phyloP scores from a whole-genome alignment of 1,140 invertebrate species.

The Apis cerana region DNA sequence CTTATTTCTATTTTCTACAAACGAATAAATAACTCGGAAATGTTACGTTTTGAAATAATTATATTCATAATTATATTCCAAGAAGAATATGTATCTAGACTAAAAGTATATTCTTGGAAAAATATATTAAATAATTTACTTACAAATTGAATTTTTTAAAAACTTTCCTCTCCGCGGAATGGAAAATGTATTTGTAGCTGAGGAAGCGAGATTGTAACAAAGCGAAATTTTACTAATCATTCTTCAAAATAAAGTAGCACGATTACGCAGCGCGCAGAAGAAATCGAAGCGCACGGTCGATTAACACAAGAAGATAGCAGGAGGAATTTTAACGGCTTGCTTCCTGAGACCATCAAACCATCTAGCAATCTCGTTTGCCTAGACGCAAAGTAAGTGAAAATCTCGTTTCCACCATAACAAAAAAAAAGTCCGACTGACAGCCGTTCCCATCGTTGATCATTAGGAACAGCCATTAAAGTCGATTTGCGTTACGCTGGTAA shows the following conservation, averaged over 20 bases:
- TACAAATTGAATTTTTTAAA: too few species aligned
- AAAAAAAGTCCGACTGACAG: constrained; percentile 45
- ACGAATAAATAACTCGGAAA: too few species aligned
- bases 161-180: too few species aligned
- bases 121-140: too few species aligned
- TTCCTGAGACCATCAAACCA: constrained; percentile 20
- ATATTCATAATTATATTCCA: too few species aligned
- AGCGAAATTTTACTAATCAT: background rate
- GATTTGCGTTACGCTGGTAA: constrained; percentile 59
- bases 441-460: constrained; percentile 58
- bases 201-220: background rate
- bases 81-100: too few species aligned
- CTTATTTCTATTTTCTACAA: too few species aligned
- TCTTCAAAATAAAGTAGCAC: background rate
- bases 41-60: too few species aligned
- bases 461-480: constrained; percentile 64
- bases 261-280: background rate
- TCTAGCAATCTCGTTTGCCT: constrained; percentile 55
- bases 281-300: background rate
- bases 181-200: too few species aligned
- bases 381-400: constrained; percentile 61
- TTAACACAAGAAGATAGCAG: background rate
- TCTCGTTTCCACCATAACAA: constrained; percentile 48
- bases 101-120: too few species aligned
- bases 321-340: background rate